Percentiles rank a stretch among this genome's conserved stretches.
Evolutionary conservation across 2,797 vertebrate species (phyloP).

Genomic region (Hafferia zeledoni): DNA sequence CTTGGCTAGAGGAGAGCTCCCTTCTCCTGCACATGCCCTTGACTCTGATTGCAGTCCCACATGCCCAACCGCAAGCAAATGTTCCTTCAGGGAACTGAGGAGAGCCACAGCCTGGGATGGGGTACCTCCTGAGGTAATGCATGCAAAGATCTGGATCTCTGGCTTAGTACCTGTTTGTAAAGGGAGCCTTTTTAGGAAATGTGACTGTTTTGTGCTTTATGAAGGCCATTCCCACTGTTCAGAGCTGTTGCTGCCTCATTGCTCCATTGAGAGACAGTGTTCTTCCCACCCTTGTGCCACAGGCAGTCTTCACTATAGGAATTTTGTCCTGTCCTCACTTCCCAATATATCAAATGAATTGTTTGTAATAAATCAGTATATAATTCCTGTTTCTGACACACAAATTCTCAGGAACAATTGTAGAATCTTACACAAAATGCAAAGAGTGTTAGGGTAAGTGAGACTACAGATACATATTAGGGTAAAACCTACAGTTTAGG

Average conservation of each 20-base stretch:
- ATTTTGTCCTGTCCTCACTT: not conserved
- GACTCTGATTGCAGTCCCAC: not conserved
- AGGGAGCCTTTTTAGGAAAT: not conserved
- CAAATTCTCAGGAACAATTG: not conserved
- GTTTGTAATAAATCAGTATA: not conserved
- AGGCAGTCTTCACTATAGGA: not conserved
- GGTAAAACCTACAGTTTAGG: not conserved
- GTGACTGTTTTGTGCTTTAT: not conserved
- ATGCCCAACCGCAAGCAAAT: accelerated
- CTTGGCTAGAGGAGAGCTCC: not conserved
- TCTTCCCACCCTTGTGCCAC: not conserved
- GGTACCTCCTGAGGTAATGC: not conserved
- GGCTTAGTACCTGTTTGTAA: not conserved
- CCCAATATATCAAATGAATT: not conserved
- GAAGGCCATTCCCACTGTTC: not conserved
- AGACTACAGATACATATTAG: not conserved
- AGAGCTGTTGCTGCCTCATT: not conserved
- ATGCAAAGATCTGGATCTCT: not conserved
- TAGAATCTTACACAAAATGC: not conserved
- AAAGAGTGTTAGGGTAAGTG: not conserved
- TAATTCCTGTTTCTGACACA: not conserved
- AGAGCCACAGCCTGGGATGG: not conserved
- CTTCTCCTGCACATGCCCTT: accelerated
- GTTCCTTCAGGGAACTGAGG: not conserved
- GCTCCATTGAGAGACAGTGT: not conserved